phyloP scores from a whole-genome alignment of 1,140 invertebrate genomes.

The Lepidotrigona ventralis region DNA sequence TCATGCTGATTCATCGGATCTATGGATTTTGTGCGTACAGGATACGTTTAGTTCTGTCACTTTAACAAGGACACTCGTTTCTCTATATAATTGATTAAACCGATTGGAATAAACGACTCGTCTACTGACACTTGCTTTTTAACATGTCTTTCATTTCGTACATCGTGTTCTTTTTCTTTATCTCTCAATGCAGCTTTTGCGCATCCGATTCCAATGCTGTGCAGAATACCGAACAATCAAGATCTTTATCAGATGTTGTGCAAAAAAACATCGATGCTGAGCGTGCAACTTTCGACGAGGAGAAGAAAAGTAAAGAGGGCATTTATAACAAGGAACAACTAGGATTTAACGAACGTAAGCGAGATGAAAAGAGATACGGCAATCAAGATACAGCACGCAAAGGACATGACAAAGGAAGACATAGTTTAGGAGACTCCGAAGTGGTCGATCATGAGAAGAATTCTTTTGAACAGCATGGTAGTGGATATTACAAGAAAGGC shows the following conservation, averaged over 20 bases:
- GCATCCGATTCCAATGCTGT: background rate
- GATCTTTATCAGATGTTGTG: constrained; percentile 21
- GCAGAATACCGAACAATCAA: constrained; percentile 11
- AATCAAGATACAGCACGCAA: constrained; percentile 52
- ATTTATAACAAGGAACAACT: constrained; percentile 48
- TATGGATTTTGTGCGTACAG: constrained; percentile 36
- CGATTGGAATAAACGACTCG: background rate
- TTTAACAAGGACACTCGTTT: constrained; percentile 42
- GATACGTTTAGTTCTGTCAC: constrained; percentile 59
- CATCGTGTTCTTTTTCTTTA: background rate
- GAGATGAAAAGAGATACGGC: constrained; percentile 57
- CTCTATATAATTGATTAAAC: constrained; percentile 54
- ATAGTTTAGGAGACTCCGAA: constrained; percentile 51
- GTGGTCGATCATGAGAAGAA: constrained; percentile 58
- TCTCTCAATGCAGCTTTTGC: constrained; percentile 7
- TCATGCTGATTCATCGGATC: background rate
- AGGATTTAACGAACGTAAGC: constrained; percentile 46
- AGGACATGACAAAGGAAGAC: constrained; percentile 58
- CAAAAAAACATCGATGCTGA: constrained; percentile 46
- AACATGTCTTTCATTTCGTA: constrained; percentile 9
- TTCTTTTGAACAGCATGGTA: constrained; percentile 48
- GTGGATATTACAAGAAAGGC: constrained; percentile 81
- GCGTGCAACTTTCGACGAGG: constrained; percentile 48
- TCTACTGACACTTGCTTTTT: background rate
- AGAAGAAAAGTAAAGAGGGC: constrained; percentile 46